Percentiles rank a stretch among this genome's conserved stretches.
Evolutionary conservation across 2,888 invertebrate genomes (phyloP).

Genomic region (Palloptera scutellata): DNA sequence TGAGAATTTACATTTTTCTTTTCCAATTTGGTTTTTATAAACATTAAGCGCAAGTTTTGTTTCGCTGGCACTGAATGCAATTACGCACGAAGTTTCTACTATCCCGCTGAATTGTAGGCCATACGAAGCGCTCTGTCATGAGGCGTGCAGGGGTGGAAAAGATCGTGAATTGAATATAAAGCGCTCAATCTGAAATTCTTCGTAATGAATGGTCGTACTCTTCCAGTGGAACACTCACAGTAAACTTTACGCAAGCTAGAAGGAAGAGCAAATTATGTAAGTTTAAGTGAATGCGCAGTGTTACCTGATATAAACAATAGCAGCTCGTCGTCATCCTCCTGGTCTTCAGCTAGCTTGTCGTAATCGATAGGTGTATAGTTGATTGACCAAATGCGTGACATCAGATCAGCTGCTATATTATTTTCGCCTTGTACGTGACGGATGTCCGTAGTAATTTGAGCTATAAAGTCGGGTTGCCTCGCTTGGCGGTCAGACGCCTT

Average conservation of each 20-base stretch:
- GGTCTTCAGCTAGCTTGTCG: slow-evolving; percentile 30
- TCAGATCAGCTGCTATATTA: slow-evolving; percentile 36
- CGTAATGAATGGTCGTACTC: slow-evolving; percentile 34
- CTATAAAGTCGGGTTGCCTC: slow-evolving; percentile 34
- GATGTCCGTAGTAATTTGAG: slow-evolving; percentile 38
- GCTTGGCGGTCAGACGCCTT: slow-evolving; percentile 37
- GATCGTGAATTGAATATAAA: slow-evolving; percentile 33
- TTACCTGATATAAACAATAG: slow-evolving; percentile 14
- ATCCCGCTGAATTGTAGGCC: slow-evolving; percentile 44
- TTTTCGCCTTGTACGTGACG: slow-evolving; percentile 33
- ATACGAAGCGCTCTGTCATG: slow-evolving; percentile 43
- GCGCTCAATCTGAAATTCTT: slow-evolving; percentile 29
- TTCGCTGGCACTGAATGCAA: slow-evolving; percentile 34
- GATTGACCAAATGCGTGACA: slow-evolving; percentile 37
- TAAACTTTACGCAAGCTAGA: slow-evolving; percentile 19
- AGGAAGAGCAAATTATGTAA: slow-evolving; percentile 14
- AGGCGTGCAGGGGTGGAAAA: slow-evolving; percentile 29
- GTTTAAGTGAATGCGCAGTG: slow-evolving; percentile 15
- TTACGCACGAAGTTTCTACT: slow-evolving; percentile 25
- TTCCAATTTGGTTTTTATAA: no score
- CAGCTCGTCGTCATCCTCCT: slow-evolving; percentile 31
- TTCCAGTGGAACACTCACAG: slow-evolving; percentile 29
- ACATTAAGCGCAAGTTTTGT: slow-evolving; percentile 9
- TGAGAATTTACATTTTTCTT: no score
- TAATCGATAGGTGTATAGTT: slow-evolving; percentile 24